Base-by-base conservation (phyloP, 2,888 invertebrate genomes). In the Fragum fragum region DNA sequence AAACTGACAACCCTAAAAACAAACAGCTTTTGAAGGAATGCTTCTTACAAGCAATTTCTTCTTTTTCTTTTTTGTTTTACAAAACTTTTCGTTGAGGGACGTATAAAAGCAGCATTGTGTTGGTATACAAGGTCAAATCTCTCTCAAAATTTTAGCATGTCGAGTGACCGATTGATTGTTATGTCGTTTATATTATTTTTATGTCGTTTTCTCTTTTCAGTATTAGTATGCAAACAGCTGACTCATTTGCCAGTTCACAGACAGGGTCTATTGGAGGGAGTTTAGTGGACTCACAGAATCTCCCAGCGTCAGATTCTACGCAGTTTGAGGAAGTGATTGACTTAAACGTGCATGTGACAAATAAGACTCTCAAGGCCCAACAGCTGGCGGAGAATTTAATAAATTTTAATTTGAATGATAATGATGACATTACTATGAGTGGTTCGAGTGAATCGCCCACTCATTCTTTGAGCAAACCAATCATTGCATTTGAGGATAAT, bases 401-500 rank as follows among this genome's bases (percentile, higher is more conserved):
- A 61, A 81, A 84, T 68, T 88, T 85, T 71, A 91, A 90, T 73
- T 87, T 89, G 71, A 90, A 92, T 87, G 90, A 88, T 77, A 66
- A 88, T 28, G 87, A 87, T 55, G 36, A 52, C 29, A 72, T 76
- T 52, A 85, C 84, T 66, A 77, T 88, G 59, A 74, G 70, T 53
- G 84, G 79, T 26, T 73, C 81, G 47, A 86, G 80, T 26, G 89
- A 87, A 39, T 87, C 87, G 21, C 47, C 76, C 14, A 39, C 57
- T 29, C 47, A 71, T 55, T 70, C 87, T 52, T 85, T 82, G 57
- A 86, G 87, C 32, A 88, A 89, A 76, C 91, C 92, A 29, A 83
- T 92, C 75, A 90, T 91, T 78, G 91, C 92, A 76, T 92, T 92
- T 81, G 92, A 92, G 79, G 92, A 93, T 77, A 91, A 90, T 86